A percentile compares a stretch with the other conserved stretches of the same genome.
These are phyloP conservation scores for Carterocephalus palaemon DNA, from an alignment of 2,888 invertebrate species.

Conservation along the genomic window DNA sequence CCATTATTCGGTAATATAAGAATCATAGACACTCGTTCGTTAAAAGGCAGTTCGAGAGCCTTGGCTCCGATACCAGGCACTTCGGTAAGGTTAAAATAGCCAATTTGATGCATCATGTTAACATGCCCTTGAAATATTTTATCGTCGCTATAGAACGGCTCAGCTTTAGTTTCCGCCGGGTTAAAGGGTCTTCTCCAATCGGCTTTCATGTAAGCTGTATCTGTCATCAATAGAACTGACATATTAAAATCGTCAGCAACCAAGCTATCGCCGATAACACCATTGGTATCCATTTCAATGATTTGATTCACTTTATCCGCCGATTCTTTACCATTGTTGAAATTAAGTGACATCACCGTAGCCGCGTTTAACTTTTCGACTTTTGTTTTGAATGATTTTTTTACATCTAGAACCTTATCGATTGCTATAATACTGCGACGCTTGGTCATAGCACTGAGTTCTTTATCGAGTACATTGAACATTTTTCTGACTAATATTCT, in stretches of 20 bases:
- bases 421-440: constrained; percentile 35
- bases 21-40: constrained; percentile 80
- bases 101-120: constrained; percentile 50
- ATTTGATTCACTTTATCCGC: constrained; percentile 54
- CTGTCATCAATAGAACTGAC: constrained; percentile 48
- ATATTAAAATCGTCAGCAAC: constrained; percentile 47
- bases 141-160: constrained; percentile 51
- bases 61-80: constrained; percentile 43
- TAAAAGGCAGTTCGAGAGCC: constrained; percentile 58
- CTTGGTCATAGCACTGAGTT: constrained; percentile 46
- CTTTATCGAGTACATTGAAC: constrained; percentile 48
- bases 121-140: constrained; percentile 49
- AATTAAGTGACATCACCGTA: constrained; percentile 43
- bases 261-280: constrained; percentile 54
- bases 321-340: constrained; percentile 40
- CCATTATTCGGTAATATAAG: constrained; percentile 78
- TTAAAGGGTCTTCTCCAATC: constrained; percentile 51
- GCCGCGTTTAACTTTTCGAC: constrained; percentile 41
- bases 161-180: constrained; percentile 45
- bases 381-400: constrained; percentile 39
- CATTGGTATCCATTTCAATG: constrained; percentile 50
- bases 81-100: constrained; percentile 39
- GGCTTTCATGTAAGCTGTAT: constrained; percentile 62
- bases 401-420: constrained; percentile 43
- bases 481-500: constrained; percentile 7